Base-by-base conservation (phyloP, 1,140 invertebrate genomes). In the Solen grandis region DNA sequence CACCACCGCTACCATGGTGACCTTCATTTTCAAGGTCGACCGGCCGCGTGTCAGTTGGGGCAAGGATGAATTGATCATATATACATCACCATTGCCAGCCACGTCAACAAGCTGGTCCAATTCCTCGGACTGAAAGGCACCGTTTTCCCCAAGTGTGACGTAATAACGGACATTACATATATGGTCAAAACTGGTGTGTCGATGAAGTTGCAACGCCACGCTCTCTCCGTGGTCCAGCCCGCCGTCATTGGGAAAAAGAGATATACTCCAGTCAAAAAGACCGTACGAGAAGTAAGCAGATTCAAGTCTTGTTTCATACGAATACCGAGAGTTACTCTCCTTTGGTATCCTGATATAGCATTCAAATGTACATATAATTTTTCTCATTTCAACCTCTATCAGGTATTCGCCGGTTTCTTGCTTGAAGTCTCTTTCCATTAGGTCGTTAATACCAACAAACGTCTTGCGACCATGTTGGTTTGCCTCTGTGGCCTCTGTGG, bases 381-480 rank as follows among this genome's bases (percentile, higher is more conserved):
- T 96, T 22, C 95, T 94, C 93, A 97, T 95, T 25, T 95, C 95
- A 60, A 97, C 91, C 88, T 97, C 96, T 65, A 97, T 93, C 84
- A 96, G 95, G 87, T 97, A 96, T 90, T 97, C 96, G 4, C 96
- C 96, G 83, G 96, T 96, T 8, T 95, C 94, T 87, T 97, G 96
- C 22, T 96, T 95, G 90, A 97, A 97, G 88, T 95, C 95, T 13
- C 96, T 93, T 4, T 94, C 93, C 89, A 95, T 95, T 60, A 97
- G 93, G 85, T 97, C 96, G 3, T 94, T 94, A 22, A 97, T 95
- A 2, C 95, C 94, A 82, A 97, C 96, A 92, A 96, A 97, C 81
- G 95, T 95, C 29, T 96, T 94, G 85, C 96, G 95, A 0, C 96
- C 96, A 88, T 96, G 96, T 0, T 95, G 95, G 0, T 95, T 95